Percentiles rank a stretch among this genome's conserved stretches.
Conservation (phyloP, 2,888 invertebrate species). For the Agrotis clavis region DNA sequence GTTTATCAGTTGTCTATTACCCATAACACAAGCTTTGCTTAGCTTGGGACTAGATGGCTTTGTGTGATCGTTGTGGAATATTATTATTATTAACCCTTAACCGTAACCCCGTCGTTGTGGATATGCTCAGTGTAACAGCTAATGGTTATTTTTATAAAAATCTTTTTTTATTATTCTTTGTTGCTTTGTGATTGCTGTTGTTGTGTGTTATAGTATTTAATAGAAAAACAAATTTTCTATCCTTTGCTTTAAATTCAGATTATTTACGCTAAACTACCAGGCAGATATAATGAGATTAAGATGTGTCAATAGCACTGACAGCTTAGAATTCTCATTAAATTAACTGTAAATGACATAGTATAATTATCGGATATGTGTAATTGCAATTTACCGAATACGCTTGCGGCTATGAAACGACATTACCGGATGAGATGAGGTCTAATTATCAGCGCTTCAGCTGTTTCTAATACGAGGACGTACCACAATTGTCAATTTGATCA, state of each 20-base stretch:
- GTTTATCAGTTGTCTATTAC: too few species aligned
- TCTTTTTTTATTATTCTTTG: too few species aligned
- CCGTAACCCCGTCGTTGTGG: too few species aligned
- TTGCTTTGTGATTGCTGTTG: too few species aligned
- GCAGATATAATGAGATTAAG: constrained; percentile 1
- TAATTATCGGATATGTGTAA: not conserved
- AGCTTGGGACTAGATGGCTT: too few species aligned
- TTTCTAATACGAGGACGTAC: not conserved
- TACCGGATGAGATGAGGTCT: not conserved
- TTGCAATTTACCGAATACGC: constrained; percentile 6
- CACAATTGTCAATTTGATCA: not conserved
- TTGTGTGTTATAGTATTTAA: too few species aligned
- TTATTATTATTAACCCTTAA: too few species aligned
- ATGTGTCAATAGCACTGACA: constrained; percentile 21
- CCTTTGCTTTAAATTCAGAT: not conserved
- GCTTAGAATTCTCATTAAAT: constrained; percentile 13
- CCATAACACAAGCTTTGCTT: too few species aligned
- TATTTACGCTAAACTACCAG: not conserved
- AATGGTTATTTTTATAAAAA: too few species aligned
- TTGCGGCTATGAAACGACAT: not conserved
- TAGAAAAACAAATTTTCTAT: too few species aligned
- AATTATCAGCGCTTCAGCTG: constrained; percentile 7
- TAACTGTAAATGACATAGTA: not conserved
- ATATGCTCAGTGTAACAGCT: too few species aligned
- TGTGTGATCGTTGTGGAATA: too few species aligned